These are phyloP conservation scores for Branchellion lobata DNA, from an alignment of 2,888 invertebrate species.

Conservation along the genomic window DNA sequence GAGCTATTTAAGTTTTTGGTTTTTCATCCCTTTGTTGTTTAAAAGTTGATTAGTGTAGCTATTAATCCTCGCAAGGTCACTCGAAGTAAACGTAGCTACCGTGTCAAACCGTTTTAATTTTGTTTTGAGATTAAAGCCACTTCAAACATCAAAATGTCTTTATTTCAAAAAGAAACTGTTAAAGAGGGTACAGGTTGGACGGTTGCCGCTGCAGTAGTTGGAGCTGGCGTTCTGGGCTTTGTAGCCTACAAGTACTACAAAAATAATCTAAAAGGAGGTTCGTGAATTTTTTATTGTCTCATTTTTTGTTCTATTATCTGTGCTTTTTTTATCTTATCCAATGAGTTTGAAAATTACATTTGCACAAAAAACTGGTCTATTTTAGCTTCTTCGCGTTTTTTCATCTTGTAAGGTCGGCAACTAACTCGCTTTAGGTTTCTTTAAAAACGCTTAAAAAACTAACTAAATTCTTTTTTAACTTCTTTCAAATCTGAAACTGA, in stretches of 20 bases:
- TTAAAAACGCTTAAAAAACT: too few species aligned
- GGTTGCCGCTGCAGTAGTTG: not conserved
- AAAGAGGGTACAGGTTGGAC: not conserved
- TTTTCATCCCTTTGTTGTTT: too few species aligned
- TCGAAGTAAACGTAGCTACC: too few species aligned
- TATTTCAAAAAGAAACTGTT: constrained; percentile 6
- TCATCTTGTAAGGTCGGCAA: not conserved
- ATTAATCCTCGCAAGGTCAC: too few species aligned
- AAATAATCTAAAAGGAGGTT: not conserved
- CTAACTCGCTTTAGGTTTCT: too few species aligned
- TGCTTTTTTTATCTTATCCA: not conserved
- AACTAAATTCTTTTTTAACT: too few species aligned
- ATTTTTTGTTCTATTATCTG: too few species aligned
- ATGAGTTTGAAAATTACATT: not conserved
- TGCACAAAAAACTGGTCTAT: not conserved
- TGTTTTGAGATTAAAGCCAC: too few species aligned
- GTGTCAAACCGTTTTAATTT: too few species aligned
- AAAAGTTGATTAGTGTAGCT: too few species aligned
- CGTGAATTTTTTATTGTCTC: not conserved
- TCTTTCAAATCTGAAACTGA: too few species aligned
- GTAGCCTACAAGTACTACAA: constrained; percentile 23
- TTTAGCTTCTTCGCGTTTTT: not conserved
- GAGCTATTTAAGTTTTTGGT: too few species aligned
- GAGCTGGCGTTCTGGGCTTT: not conserved
- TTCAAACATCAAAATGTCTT: not conserved